Evolutionary conservation across 2,888 invertebrate species (phyloP).

Genomic region (Biston stratarius): DNA sequence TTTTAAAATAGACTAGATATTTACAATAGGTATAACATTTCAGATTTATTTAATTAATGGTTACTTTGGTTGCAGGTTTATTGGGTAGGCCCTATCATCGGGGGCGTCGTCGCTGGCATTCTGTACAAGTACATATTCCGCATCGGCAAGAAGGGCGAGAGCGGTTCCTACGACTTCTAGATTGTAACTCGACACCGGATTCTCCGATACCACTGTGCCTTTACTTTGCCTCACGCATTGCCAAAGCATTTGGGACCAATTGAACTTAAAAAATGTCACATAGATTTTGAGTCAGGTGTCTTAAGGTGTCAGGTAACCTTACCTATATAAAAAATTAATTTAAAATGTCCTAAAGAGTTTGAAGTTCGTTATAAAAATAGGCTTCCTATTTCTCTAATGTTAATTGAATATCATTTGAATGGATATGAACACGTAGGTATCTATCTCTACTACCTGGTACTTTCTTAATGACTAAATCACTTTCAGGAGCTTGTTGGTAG

Average conservation of each 20-base stretch:
- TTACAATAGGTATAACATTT: no score
- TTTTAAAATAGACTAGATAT: no score
- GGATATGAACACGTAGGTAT: slow-evolving; percentile 1
- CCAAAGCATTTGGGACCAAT: slow-evolving; percentile 1
- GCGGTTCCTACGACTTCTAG: slow-evolving; percentile 92
- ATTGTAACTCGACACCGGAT: slow-evolving; percentile 33
- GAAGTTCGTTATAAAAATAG: not conserved
- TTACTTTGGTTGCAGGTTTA: slow-evolving; percentile 87
- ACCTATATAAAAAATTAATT: not conserved
- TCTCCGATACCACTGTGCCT: slow-evolving; percentile 35
- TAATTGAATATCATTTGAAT: slow-evolving; percentile 7
- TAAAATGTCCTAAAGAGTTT: not conserved
- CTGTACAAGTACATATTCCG: slow-evolving; percentile 90
- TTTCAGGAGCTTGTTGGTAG: slow-evolving; percentile 6
- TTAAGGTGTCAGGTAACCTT: no score
- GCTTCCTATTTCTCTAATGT: not conserved
- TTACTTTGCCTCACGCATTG: slow-evolving; percentile 49
- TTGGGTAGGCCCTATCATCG: slow-evolving; percentile 94
- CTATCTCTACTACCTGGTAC: no score
- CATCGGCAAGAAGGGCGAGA: slow-evolving; percentile 90
- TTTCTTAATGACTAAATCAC: slow-evolving; percentile 9
- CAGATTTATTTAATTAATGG: not conserved
- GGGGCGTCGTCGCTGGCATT: slow-evolving; percentile 91
- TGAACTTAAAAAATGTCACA: not conserved
- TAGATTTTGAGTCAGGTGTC: no score